These are phyloP conservation scores for Aphyosemion australe DNA, from an alignment of 2,113 vertebrate genomes.

Conservation along the genomic window DNA sequence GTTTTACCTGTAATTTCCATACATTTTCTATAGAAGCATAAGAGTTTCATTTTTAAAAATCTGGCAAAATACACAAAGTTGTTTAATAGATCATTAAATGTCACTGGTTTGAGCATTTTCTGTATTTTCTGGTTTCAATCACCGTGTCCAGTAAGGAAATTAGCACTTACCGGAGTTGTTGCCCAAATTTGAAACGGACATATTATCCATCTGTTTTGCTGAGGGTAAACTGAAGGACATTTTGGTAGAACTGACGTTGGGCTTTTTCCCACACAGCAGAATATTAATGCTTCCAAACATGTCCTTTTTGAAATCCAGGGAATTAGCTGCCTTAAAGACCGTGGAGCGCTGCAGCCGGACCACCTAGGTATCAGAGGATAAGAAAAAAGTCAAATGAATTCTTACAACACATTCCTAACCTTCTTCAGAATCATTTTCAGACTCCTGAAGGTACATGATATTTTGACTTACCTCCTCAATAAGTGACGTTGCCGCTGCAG, in stretches of 20 bases:
- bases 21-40: too few species aligned
- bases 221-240: slow-evolving; percentile 15
- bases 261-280: slow-evolving; percentile 64
- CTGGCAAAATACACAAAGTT: too few species aligned
- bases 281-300: slow-evolving; percentile 63
- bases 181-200: slow-evolving; percentile 1
- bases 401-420: not conserved
- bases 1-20: too few species aligned
- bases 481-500: slow-evolving; percentile 44
- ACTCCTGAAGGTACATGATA: not conserved
- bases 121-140: too few species aligned
- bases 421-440: not conserved
- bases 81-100: too few species aligned
- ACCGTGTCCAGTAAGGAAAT: too few species aligned
- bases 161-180: slow-evolving; percentile 69
- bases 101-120: not conserved
- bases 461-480: slow-evolving; percentile 62
- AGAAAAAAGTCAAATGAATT: fast-evolving
- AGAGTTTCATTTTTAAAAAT: not conserved
- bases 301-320: slow-evolving; percentile 65
- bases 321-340: slow-evolving; percentile 35
- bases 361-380: slow-evolving; percentile 40
- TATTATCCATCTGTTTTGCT: not conserved
- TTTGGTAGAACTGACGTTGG: slow-evolving; percentile 51
- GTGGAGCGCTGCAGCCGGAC: slow-evolving; percentile 49